Evolutionary conservation across 2,888 invertebrate genomes (phyloP), one percentile per base, ranked within the genome.

Genomic region (Opisthograptis luteolata): DNA sequence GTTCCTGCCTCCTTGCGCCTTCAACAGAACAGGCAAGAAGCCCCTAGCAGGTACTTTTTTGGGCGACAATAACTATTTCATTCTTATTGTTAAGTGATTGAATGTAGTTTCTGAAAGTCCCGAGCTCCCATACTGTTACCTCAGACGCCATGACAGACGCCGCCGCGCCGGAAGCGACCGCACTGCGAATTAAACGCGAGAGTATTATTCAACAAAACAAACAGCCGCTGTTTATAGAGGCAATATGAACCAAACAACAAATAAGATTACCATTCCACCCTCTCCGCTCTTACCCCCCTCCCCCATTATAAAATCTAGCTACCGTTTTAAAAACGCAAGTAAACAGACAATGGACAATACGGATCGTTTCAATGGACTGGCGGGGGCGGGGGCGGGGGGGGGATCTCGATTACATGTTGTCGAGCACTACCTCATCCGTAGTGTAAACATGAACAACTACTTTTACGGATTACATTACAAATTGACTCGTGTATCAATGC

Each of bases 191-290:
- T 48, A 48, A 47, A 45, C 43, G 25, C 42, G 27, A 30, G 32
- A 39, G 42, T 25, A 47, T 45, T 40, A 50, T 28, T 28, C 22
- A 32, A 19, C 25, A 46, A 41, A 41, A 42, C 44, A 50, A 49
- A 50, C 52, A 52, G 13, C 39, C 39, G 22, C 48, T 44, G 50
- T 49, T 43, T 43, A 54, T 45, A 46, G 32, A 44, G 30, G 40
- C 56, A 51, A 51, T 27, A 52, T 46, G 37, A 49, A 52, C 37
- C 45, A 48, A 40, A 50, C 39, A 41, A 50, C 49, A 53, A 58
- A 58, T 52, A 55, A 49, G 49, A 52, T 58, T 52, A 58, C 37
- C 49, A 58, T 47, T 45, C 13, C 45, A 19, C 34, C 13, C 30
- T 32, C 39, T 25, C 28, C 20, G n/a, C 20, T 17, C 19, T 6